These are phyloP conservation scores for Aepyceros melampus DNA, from an alignment of 2,113 vertebrate species.

Conservation along the genomic window DNA sequence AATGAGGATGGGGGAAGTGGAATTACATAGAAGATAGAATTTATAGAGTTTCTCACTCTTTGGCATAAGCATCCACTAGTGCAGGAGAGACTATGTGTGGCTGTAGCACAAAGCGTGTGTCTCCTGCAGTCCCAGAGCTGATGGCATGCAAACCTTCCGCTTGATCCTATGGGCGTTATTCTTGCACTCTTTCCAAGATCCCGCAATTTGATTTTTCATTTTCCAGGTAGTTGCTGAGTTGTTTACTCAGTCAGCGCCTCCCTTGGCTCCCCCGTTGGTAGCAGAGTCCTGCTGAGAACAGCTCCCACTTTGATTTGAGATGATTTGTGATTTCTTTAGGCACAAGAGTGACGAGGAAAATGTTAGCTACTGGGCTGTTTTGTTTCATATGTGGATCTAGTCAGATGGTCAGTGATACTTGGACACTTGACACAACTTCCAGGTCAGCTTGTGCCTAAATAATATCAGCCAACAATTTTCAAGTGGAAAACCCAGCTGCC, in stretches of 20 bases:
- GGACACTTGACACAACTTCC: neutral
- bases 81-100: neutral
- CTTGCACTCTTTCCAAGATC: neutral
- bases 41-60: neutral
- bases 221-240: neutral
- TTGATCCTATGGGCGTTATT: neutral
- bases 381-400: neutral
- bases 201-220: neutral
- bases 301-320: neutral
- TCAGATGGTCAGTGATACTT: neutral
- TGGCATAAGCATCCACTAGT: neutral
- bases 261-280: neutral
- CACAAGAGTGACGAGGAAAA: neutral
- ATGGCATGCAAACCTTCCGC: neutral
- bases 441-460: neutral
- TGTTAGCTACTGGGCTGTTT: neutral
- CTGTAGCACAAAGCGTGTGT: neutral
- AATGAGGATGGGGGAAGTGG: neutral
- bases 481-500: neutral
- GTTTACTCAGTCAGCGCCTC: neutral
- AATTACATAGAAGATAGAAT: neutral
- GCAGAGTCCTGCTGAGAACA: neutral
- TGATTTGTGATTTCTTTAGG: neutral
- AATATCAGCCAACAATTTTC: neutral
- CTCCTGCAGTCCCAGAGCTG: neutral